Percentiles rank a stretch among this genome's conserved stretches.
phyloP scores from a whole-genome alignment of 2,113 vertebrate genomes.

The Atractosteus spatula region DNA sequence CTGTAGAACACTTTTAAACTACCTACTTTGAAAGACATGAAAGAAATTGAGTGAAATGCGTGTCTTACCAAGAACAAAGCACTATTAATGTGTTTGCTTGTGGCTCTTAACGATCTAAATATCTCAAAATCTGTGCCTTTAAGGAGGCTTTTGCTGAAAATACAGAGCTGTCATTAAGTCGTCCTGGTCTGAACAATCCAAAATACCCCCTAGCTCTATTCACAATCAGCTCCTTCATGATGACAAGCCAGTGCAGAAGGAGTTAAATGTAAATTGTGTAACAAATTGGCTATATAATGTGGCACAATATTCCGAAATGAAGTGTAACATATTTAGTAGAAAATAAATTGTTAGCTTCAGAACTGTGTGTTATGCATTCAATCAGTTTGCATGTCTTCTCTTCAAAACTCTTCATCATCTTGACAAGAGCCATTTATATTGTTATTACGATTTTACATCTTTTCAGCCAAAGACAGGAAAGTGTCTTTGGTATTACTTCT shows the following conservation, averaged over 20 bases:
- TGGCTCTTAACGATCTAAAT: no score
- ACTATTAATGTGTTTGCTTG: no score
- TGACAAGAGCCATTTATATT: slow-evolving; percentile 65
- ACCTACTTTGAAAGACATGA: no score
- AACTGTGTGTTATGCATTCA: slow-evolving; percentile 59
- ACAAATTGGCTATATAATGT: slow-evolving; percentile 70
- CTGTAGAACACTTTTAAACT: no score
- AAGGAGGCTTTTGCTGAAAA: slow-evolving; percentile 15
- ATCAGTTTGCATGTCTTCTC: slow-evolving; percentile 65
- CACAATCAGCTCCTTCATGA: neutral
- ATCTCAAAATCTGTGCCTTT: neutral
- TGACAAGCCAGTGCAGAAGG: neutral
- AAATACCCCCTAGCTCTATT: no score
- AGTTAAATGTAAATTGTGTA: slow-evolving; percentile 1
- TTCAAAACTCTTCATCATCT: slow-evolving; percentile 59
- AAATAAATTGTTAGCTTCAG: slow-evolving; percentile 69
- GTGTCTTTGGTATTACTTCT: slow-evolving; percentile 36
- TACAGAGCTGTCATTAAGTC: neutral
- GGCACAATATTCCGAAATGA: slow-evolving; percentile 69
- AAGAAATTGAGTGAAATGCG: no score
- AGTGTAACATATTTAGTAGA: slow-evolving; percentile 70
- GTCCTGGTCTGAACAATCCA: no score
- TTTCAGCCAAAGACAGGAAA: slow-evolving; percentile 25
- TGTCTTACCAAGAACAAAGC: no score
- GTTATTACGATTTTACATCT: slow-evolving; percentile 24